A percentile compares a stretch with the other conserved stretches of the same genome.
Conservation (phyloP, 2,888 invertebrate species). For the Tachina fera region DNA sequence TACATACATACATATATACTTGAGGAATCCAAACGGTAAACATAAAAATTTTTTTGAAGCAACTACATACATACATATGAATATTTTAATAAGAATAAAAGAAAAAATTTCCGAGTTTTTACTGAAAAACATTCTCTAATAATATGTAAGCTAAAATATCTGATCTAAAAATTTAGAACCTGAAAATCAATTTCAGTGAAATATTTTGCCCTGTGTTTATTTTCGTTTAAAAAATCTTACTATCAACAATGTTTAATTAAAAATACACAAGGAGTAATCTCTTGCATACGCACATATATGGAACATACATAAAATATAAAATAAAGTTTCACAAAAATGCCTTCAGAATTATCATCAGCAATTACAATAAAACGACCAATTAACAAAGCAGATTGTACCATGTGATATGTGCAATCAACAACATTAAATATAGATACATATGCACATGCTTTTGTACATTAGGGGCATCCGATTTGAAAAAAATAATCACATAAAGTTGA, state of each 20-base stretch:
- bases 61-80: too few species aligned
- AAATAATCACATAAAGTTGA: too few species aligned
- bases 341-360: background rate
- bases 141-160: too few species aligned
- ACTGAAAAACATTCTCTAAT: too few species aligned
- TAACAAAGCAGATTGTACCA: conserved; percentile 8
- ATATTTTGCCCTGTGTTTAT: conserved; percentile 64
- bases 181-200: conserved; percentile 78
- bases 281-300: conserved; percentile 11
- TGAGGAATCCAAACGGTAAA: too few species aligned
- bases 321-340: background rate
- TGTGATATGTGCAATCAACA: background rate
- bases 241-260: conserved; percentile 48
- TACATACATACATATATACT: too few species aligned
- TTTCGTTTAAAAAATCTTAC: conserved; percentile 32
- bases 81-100: too few species aligned
- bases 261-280: conserved; percentile 53
- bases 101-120: too few species aligned
- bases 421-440: too few species aligned
- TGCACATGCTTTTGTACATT: too few species aligned
- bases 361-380: conserved; percentile 5
- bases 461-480: too few species aligned
- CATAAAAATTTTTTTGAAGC: too few species aligned
- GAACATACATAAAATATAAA: background rate
- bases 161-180: conserved; percentile 15